phyloP scores from a whole-genome alignment of 2,888 invertebrate species.

The Tridacna gigas region DNA sequence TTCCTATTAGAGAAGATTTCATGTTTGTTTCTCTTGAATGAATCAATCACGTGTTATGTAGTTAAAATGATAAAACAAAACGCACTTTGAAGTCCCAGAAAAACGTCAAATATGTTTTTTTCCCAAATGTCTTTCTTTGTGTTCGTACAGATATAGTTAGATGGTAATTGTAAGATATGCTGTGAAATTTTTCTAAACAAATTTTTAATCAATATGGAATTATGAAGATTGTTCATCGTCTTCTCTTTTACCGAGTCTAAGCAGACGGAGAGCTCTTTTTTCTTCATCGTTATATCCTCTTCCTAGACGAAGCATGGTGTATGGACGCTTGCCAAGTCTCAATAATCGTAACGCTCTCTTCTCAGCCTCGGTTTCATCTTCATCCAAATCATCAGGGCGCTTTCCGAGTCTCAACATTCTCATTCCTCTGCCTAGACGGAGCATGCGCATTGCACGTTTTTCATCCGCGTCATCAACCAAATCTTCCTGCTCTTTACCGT shows the following conservation, averaged over 20 bases:
- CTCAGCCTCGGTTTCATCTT: constrained; percentile 55
- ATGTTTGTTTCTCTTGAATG: not conserved
- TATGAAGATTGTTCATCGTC: constrained; percentile 31
- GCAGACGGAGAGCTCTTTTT: constrained; percentile 62
- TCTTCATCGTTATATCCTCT: constrained; percentile 65
- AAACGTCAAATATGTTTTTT: no score
- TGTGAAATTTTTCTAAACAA: not conserved
- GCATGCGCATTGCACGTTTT: constrained; percentile 70
- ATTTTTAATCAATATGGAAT: constrained; percentile 10
- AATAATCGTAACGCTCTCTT: constrained; percentile 78
- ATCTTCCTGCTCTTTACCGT: constrained; percentile 47
- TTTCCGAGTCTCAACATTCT: constrained; percentile 74
- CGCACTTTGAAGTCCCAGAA: no score
- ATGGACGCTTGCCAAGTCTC: constrained; percentile 77
- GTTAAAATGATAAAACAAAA: not conserved
- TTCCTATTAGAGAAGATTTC: no score
- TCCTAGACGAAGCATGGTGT: constrained; percentile 77
- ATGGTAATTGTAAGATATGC: not conserved
- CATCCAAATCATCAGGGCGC: constrained; percentile 62
- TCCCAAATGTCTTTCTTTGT: not conserved
- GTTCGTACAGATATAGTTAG: not conserved
- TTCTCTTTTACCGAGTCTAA: constrained; percentile 62
- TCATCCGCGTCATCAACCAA: constrained; percentile 35
- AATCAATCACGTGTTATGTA: not conserved
- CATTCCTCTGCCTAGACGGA: constrained; percentile 72